These are phyloP conservation scores for Nixonia krombeini DNA, from an alignment of 1,140 invertebrate genomes.

Conservation along the genomic window DNA sequence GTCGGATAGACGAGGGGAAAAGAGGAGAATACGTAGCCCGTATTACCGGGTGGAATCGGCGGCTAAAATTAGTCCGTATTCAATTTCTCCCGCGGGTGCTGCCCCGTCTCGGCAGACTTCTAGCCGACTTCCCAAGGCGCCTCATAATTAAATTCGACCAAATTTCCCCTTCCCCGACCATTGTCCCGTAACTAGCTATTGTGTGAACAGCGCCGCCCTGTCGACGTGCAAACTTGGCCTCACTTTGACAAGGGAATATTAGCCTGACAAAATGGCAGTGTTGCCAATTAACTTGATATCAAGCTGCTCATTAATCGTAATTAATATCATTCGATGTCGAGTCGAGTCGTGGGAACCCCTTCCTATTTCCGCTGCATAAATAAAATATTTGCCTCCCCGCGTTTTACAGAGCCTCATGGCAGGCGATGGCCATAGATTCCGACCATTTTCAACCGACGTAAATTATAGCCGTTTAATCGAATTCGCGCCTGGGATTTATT, in stretches of 20 bases:
- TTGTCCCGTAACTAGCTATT: constrained; percentile 72
- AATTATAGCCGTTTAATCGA: constrained; percentile 68
- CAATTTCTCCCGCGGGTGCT: constrained; percentile 66
- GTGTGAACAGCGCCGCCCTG: constrained; percentile 57
- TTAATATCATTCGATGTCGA: constrained; percentile 2
- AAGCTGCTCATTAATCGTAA: constrained; percentile 30
- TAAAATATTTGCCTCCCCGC: no score
- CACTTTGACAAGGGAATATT: constrained; percentile 46
- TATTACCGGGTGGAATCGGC: constrained; percentile 55
- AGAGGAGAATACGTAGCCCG: constrained; percentile 43
- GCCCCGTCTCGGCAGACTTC: constrained; percentile 36
- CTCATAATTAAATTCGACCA: constrained; percentile 72
- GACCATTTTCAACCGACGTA: constrained; percentile 38
- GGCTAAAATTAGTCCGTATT: constrained; percentile 71
- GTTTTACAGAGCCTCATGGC: no score
- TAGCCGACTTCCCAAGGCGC: constrained; percentile 64
- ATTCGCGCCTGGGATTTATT: constrained; percentile 63
- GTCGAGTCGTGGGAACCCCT: no score
- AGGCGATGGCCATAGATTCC: no score
- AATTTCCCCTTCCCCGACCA: constrained; percentile 65
- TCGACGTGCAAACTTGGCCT: constrained; percentile 60
- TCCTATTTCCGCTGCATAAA: no score
- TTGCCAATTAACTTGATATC: constrained; percentile 40
- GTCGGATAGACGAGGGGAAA: constrained; percentile 12
- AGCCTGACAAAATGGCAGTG: constrained; percentile 38